Evolutionary conservation across 2,113 vertebrate species (phyloP).

Genomic region (Octodon degus): DNA sequence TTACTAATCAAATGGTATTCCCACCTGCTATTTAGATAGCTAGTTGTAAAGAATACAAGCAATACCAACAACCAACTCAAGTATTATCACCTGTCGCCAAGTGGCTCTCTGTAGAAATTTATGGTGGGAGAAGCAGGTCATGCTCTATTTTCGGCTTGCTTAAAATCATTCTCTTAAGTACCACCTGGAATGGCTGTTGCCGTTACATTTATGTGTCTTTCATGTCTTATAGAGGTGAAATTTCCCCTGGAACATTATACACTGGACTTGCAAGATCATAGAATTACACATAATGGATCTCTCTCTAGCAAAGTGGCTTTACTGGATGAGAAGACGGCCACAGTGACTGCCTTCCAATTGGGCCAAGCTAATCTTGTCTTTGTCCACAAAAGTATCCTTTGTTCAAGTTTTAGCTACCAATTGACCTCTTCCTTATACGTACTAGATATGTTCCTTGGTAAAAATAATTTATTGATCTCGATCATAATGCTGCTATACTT

Average conservation of each 20-base stretch:
- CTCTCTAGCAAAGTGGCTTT: constrained; percentile 69
- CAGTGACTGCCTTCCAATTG: constrained; percentile 77
- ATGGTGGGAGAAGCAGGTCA: background rate
- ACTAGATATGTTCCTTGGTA: background rate
- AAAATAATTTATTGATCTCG: constrained; percentile 32
- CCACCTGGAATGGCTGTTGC: background rate
- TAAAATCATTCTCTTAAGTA: background rate
- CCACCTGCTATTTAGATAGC: background rate
- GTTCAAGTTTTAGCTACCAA: constrained; percentile 14
- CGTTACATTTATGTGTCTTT: constrained; percentile 13
- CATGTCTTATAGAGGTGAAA: constrained; percentile 77
- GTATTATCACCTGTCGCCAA: background rate
- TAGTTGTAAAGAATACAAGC: constrained; percentile 27
- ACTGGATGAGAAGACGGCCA: constrained; percentile 74
- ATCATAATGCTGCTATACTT: background rate
- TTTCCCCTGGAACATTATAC: constrained; percentile 81
- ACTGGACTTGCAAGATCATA: constrained; percentile 65
- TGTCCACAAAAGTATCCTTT: constrained; percentile 82
- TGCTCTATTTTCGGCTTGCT: background rate
- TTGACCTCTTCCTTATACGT: background rate
- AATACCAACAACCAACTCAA: background rate
- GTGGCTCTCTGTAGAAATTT: background rate
- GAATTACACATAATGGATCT: background rate
- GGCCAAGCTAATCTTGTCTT: constrained; percentile 81
- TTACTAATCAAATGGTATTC: background rate